Evolutionary conservation across 2,888 invertebrate genomes (phyloP).

Genomic region (Chironomus riparius): DNA sequence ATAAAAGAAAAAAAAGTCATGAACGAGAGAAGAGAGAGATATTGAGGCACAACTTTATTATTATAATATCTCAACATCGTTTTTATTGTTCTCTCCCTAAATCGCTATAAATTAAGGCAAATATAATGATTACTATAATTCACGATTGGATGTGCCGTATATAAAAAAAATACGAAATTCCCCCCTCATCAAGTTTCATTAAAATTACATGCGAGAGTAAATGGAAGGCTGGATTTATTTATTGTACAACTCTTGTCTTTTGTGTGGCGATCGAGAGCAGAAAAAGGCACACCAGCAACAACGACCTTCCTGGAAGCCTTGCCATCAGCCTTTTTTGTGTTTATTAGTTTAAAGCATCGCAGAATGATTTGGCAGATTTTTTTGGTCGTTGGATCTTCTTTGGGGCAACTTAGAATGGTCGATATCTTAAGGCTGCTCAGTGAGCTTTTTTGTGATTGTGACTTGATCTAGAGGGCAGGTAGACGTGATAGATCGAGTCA

Average conservation of each 20-base stretch:
- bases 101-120: constrained; percentile 8
- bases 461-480: background rate
- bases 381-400: background rate
- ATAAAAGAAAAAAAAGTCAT: background rate
- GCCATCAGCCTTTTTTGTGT: constrained; percentile 10
- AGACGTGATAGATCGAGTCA: background rate
- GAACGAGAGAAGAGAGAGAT: background rate
- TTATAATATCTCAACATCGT: background rate
- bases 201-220: background rate
- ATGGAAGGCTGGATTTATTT: background rate
- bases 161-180: background rate
- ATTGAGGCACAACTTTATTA: background rate
- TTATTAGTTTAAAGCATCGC: background rate
- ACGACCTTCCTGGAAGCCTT: constrained; percentile 27
- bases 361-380: background rate
- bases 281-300: background rate
- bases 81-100: background rate
- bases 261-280: background rate
- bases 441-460: background rate
- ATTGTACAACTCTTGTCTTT: background rate
- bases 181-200: background rate
- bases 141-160: background rate
- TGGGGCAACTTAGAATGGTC: background rate
- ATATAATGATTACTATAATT: constrained; percentile 2
- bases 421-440: background rate